Percentiles rank a stretch among this genome's conserved stretches.
Evolutionary conservation across 2,888 invertebrate genomes (phyloP).

Genomic region (Aethes cnicana): DNA sequence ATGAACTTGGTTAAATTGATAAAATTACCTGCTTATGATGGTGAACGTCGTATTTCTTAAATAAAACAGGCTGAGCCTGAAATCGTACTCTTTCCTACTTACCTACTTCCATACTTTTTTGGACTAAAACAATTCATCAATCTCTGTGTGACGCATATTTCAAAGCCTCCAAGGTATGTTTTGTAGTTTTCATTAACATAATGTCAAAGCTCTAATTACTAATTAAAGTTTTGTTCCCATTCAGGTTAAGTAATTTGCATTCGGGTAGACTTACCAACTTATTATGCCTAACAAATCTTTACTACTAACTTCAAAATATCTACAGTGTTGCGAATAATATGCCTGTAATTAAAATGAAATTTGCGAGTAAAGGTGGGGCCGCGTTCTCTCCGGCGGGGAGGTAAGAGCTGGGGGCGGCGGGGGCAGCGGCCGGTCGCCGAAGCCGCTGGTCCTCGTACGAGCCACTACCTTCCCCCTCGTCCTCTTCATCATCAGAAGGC

Average conservation of each 20-base stretch:
- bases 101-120: no score
- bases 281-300: slow-evolving; percentile 9
- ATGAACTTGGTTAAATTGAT: no score
- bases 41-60: no score
- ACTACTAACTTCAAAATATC: slow-evolving; percentile 25
- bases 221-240: slow-evolving; percentile 26
- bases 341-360: slow-evolving; percentile 36
- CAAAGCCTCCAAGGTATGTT: background rate
- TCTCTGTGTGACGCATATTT: background rate
- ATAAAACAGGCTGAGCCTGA: no score
- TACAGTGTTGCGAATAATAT: slow-evolving; percentile 42
- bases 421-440: slow-evolving; percentile 58
- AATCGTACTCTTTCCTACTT: no score
- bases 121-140: no score
- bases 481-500: slow-evolving; percentile 74
- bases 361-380: slow-evolving; percentile 39
- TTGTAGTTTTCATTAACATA: slow-evolving; percentile 4
- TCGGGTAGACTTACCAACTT: slow-evolving; percentile 9
- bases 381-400: slow-evolving; percentile 64
- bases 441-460: slow-evolving; percentile 57
- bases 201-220: slow-evolving; percentile 13
- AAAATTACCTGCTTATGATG: no score
- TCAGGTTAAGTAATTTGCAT: slow-evolving; percentile 10
- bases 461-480: slow-evolving; percentile 71
- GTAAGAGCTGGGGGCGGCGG: slow-evolving; percentile 69